Percentiles rank a stretch among this genome's conserved stretches.
These are phyloP conservation scores for Apteryx owenii DNA, from an alignment of 2,113 vertebrate genomes.

Conservation along the genomic window DNA sequence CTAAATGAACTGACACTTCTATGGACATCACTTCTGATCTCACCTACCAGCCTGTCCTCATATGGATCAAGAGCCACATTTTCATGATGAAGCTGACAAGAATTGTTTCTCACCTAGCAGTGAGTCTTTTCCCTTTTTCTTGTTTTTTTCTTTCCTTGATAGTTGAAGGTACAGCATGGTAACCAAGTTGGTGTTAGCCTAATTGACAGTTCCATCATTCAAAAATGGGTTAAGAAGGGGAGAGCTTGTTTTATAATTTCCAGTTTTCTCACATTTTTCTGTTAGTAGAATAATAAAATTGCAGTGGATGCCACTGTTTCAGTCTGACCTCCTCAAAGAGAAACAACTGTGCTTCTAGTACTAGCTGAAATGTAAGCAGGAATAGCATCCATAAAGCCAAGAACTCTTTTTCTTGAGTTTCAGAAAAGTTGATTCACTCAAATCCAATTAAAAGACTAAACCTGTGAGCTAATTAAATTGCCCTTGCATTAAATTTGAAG, in stretches of 20 bases:
- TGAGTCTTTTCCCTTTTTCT: not conserved
- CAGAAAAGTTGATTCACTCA: conserved; percentile 13
- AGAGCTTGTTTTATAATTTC: not conserved
- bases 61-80: not conserved
- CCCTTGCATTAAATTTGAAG: not conserved
- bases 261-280: not conserved
- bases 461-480: conserved; percentile 45
- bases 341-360: not conserved
- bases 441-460: conserved; percentile 48
- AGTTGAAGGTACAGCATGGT: not conserved
- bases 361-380: not conserved
- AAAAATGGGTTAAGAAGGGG: not conserved
- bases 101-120: not conserved
- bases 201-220: not conserved
- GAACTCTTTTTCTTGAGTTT: not conserved
- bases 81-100: not conserved
- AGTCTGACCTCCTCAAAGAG: not conserved
- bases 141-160: not conserved
- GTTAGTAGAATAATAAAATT: not conserved
- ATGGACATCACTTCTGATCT: not conserved
- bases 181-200: not conserved
- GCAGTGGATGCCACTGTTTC: not conserved
- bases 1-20: not conserved
- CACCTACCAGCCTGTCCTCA: not conserved
- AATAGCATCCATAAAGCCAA: not conserved